phyloP scores from a whole-genome alignment of 2,888 invertebrate genomes.

The Sinelater perroti region DNA sequence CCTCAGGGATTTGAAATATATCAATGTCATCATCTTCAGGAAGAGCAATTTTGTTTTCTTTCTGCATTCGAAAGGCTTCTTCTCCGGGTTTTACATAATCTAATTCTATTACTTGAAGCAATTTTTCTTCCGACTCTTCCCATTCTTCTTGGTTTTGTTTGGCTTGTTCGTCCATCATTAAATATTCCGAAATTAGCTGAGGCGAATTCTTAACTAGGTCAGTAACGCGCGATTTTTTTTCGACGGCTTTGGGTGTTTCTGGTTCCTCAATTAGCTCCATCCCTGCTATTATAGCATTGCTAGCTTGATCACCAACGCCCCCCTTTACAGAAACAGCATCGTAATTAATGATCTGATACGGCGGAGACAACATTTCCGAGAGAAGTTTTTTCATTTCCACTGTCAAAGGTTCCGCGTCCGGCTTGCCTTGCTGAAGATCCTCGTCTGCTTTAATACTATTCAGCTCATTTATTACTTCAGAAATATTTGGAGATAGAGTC shows the following conservation, averaged over 20 bases:
- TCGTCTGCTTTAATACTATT: slow-evolving; percentile 36
- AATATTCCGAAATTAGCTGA: slow-evolving; percentile 50
- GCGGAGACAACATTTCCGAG: slow-evolving; percentile 56
- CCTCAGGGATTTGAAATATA: slow-evolving; percentile 13
- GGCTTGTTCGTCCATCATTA: slow-evolving; percentile 44
- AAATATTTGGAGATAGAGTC: slow-evolving; percentile 4
- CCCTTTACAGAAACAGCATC: slow-evolving; percentile 50
- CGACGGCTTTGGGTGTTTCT: slow-evolving; percentile 57
- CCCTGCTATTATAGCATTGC: slow-evolving; percentile 53
- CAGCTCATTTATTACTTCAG: slow-evolving; percentile 41
- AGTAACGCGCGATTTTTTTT: slow-evolving; percentile 60
- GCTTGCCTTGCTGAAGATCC: slow-evolving; percentile 25
- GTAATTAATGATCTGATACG: slow-evolving; percentile 60
- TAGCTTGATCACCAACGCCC: slow-evolving; percentile 60
- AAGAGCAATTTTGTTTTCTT: slow-evolving; percentile 18
- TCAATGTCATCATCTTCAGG: slow-evolving; percentile 23
- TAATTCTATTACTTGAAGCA: slow-evolving; percentile 49
- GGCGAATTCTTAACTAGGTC: slow-evolving; percentile 59
- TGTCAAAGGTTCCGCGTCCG: slow-evolving; percentile 34
- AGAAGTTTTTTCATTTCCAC: slow-evolving; percentile 43
- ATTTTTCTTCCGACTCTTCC: slow-evolving; percentile 49
- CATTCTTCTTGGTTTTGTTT: slow-evolving; percentile 46
- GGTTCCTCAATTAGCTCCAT: slow-evolving; percentile 55
- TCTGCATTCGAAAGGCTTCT: slow-evolving; percentile 15
- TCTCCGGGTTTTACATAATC: slow-evolving; percentile 37